A percentile compares a stretch with the other conserved stretches of the same genome.
phyloP scores from a whole-genome alignment of 2,888 invertebrate species.

The Lissocephala sabroskyi region DNA sequence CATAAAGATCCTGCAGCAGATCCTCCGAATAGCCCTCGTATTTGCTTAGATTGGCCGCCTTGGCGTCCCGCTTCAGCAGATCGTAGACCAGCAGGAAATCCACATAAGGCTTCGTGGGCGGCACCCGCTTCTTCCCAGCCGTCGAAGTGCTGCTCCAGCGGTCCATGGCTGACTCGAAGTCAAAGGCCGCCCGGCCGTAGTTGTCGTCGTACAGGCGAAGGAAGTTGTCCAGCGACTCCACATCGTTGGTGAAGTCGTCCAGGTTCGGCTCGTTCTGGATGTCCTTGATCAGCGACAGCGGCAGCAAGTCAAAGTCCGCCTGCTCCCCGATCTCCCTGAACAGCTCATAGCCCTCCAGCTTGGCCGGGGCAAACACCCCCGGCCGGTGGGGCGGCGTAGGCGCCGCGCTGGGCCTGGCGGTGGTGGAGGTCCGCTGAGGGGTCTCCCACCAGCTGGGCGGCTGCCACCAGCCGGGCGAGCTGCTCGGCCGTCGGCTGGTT shows the following conservation, averaged over 20 bases:
- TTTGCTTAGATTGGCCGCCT: conserved; percentile 68
- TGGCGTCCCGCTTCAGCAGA: conserved; percentile 71
- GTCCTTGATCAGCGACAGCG: conserved; percentile 67
- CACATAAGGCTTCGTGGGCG: conserved; percentile 72
- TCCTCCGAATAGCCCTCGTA: conserved; percentile 70
- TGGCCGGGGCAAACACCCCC: conserved; percentile 60
- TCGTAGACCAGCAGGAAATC: conserved; percentile 72
- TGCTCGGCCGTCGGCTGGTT: conserved; percentile 20
- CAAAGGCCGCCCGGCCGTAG: conserved; percentile 65
- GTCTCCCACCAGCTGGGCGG: conserved; percentile 63
- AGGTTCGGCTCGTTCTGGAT: conserved; percentile 66
- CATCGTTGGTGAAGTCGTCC: conserved; percentile 66
- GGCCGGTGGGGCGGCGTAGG: conserved; percentile 62
- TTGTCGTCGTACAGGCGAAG: conserved; percentile 71
- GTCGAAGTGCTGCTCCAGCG: conserved; percentile 66
- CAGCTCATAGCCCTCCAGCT: conserved; percentile 49
- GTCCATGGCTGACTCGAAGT: conserved; percentile 60
- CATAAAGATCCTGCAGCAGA: conserved; percentile 59
- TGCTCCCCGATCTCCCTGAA: conserved; percentile 53
- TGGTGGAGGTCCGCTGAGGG: conserved; percentile 45
- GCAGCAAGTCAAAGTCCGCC: conserved; percentile 61
- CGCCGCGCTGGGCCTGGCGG: conserved; percentile 35
- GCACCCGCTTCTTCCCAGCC: conserved; percentile 71
- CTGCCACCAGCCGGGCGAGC: conserved; percentile 52
- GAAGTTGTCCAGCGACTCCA: conserved; percentile 71